Evolutionary conservation across 2,888 invertebrate species (phyloP).

Genomic region (Eudasyphora cyanicolor): DNA sequence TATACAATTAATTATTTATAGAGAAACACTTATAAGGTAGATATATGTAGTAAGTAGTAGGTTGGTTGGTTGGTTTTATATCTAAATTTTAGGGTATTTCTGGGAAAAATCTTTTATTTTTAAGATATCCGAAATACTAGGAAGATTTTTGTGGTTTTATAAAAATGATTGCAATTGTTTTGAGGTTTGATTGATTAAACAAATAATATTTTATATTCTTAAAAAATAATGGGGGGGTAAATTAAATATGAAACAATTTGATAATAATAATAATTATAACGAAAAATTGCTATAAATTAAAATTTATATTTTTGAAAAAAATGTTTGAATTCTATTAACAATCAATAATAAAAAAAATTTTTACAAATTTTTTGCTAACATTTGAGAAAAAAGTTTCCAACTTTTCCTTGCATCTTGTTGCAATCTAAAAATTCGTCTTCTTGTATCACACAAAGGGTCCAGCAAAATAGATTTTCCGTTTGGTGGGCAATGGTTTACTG

Average conservation of each 20-base stretch:
- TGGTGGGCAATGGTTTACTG: conserved; percentile 77
- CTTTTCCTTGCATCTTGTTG: background rate
- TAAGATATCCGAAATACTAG: conserved; percentile 59
- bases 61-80: too few relatives aligned
- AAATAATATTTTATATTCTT: background rate
- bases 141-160: conserved; percentile 33
- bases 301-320: conserved; percentile 11
- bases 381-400: conserved; percentile 14
- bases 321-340: background rate
- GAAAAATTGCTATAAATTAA: conserved; percentile 40
- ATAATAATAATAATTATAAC: conserved; percentile 36
- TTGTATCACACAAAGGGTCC: conserved; percentile 78
- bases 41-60: background rate
- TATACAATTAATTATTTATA: conserved; percentile 45
- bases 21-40: conserved; percentile 27
- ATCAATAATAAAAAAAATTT: conserved; percentile 1
- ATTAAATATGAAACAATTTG: conserved; percentile 20
- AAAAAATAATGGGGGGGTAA: conserved; percentile 11
- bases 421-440: background rate
- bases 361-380: conserved; percentile 32
- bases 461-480: conserved; percentile 78
- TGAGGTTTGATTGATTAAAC: background rate
- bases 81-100: conserved; percentile 55
- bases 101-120: background rate
- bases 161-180: conserved; percentile 31